phyloP scores from a whole-genome alignment of 2,113 vertebrate genomes.

The Ptilonorhynchus violaceus region DNA sequence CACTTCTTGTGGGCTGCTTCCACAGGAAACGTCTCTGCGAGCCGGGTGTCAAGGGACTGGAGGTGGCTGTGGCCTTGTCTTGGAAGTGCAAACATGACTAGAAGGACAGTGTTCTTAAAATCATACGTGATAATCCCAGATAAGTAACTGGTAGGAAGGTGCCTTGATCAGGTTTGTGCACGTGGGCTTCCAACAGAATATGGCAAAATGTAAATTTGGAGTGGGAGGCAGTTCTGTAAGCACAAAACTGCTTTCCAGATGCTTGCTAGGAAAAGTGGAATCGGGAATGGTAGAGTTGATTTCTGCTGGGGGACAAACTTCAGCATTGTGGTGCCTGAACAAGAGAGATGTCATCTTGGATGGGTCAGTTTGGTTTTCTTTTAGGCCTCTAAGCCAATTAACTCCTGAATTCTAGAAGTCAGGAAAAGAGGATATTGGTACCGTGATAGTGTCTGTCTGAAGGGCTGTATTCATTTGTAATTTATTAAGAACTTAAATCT shows the following conservation, averaged over 20 bases:
- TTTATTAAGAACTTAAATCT: background rate
- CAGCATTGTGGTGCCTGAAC: background rate
- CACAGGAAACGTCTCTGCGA: accelerated
- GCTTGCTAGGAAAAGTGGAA: background rate
- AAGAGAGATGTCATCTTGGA: background rate
- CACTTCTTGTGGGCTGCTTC: background rate
- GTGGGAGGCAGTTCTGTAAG: background rate
- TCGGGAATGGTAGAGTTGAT: background rate
- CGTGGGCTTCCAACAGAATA: accelerated
- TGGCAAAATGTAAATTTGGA: background rate
- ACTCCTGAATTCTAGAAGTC: background rate
- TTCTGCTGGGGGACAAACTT: background rate
- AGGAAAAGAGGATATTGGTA: background rate
- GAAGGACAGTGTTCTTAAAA: background rate
- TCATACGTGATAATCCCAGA: background rate
- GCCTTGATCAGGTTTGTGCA: background rate
- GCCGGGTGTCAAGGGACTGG: accelerated
- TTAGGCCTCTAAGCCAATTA: background rate
- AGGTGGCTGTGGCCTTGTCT: background rate
- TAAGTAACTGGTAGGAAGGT: background rate
- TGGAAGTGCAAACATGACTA: background rate
- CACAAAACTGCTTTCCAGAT: background rate
- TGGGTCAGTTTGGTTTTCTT: background rate
- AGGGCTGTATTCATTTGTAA: background rate
- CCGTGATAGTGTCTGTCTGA: background rate